Evolutionary conservation across 2,113 vertebrate species (phyloP).

Genomic region (Oreochromis spilurus): DNA sequence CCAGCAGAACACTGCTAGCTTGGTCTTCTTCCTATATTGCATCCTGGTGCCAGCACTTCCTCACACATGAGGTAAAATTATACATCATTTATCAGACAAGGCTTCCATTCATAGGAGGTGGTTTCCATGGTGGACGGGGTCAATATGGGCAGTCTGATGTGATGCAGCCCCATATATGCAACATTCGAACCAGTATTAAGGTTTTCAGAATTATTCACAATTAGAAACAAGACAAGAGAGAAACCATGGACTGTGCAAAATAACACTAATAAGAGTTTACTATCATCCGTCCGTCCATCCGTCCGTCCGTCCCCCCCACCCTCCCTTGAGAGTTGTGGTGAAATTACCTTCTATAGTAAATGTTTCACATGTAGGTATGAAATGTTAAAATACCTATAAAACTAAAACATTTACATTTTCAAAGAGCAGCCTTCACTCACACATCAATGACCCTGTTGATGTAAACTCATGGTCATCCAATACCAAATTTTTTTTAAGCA

Average conservation of each 20-base stretch:
- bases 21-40: neutral
- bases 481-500: neutral
- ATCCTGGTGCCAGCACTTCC: neutral
- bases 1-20: neutral
- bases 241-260: fast-evolving
- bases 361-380: neutral
- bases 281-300: fast-evolving
- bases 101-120: neutral
- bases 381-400: neutral
- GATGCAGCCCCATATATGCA: neutral
- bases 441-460: fast-evolving
- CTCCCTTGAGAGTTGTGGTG: neutral
- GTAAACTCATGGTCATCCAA: neutral
- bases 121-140: neutral
- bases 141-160: neutral
- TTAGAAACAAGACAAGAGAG: neutral
- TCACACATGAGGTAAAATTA: neutral
- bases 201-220: neutral
- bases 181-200: neutral
- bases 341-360: neutral
- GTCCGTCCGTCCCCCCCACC: fast-evolving
- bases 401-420: neutral
- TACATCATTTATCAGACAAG: neutral
- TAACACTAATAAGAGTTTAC: neutral
- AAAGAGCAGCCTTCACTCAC: neutral